Evolutionary conservation across 2,797 vertebrate species (phyloP), one percentile per base, ranked within the genome.

Genomic region (Gouania willdenowi): DNA sequence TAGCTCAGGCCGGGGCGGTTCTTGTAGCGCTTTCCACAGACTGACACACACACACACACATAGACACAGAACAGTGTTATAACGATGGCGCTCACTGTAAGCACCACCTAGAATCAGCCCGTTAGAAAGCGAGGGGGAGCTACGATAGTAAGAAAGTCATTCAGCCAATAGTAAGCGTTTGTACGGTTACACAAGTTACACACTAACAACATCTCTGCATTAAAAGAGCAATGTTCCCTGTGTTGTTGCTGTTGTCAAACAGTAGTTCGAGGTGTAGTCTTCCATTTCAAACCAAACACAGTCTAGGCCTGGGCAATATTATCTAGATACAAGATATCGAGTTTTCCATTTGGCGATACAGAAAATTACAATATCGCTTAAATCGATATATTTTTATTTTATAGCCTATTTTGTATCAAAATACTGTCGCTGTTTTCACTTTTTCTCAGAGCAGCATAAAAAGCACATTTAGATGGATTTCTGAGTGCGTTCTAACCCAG

Each of bases 1-100:
- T 98, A 97, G 66, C 94, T 97, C 69, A 98, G 82, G 30, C 94
- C 95, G 0, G 95, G 95, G 0, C 94, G 91, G 71, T 98, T 97
- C 89, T 98, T 98, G 85, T 98, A 98, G 30, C 95, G 93, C 53
- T 98, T 98, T 54, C 95, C 95, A 57, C 94, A 98, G 48, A 97
- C 95, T 95, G 75, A 81, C 66, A 83, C 72, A 84, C 76, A 82
- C 71, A 85, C 55, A 83, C 61, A 75, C 55, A 83, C 61, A 75
- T 40, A 48, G 49, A 79, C 56, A 77, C 41, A 80, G 29, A 82
- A 45, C 39, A 77, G 38, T 63, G 71, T 81, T 81, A 77, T 5
- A 61, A 52, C 40, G 51, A 54, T 43, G 51, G 46, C 11, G 53
- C 59, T 23, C 6, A 34, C 41, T 61, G 9, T 6, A 35, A 44